Conservation (phyloP, 2,113 vertebrate genomes). For the Phalacrocorax aristotelis region DNA sequence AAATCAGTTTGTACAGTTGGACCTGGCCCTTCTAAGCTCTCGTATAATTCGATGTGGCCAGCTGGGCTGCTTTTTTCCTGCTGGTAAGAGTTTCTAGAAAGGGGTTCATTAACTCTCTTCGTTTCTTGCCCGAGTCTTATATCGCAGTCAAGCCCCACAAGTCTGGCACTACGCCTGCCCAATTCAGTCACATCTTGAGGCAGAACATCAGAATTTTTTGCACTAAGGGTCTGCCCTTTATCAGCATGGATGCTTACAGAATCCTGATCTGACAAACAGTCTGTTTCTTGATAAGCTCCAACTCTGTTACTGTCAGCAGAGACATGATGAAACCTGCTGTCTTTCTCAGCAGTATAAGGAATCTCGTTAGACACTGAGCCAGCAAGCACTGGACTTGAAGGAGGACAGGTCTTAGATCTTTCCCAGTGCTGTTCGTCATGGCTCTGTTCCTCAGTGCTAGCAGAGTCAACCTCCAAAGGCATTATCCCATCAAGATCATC, state of each 20-base stretch:
- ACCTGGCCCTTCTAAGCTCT: background rate
- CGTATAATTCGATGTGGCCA: background rate
- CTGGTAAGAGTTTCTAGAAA: background rate
- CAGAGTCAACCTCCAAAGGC: background rate
- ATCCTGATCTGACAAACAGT: background rate
- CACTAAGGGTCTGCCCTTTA: background rate
- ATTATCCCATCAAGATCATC: slow-evolving; percentile 5
- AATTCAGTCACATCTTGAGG: background rate
- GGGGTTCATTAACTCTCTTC: background rate
- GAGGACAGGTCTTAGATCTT: background rate
- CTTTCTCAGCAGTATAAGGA: background rate
- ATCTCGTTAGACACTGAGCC: background rate
- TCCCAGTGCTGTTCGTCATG: background rate
- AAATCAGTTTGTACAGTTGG: background rate
- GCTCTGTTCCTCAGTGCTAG: background rate
- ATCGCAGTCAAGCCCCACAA: fast-evolving
- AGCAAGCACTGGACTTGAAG: background rate
- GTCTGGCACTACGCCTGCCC: background rate
- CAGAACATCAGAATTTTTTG: background rate
- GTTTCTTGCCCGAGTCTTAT: background rate
- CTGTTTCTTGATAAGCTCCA: slow-evolving; percentile 9
- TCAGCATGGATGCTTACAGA: background rate
- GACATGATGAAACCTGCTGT: background rate
- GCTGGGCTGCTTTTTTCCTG: background rate
- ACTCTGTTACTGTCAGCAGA: background rate